These are phyloP conservation scores for Darevskia nairensis DNA, from an alignment of 2,797 vertebrate species.

Conservation along the genomic window DNA sequence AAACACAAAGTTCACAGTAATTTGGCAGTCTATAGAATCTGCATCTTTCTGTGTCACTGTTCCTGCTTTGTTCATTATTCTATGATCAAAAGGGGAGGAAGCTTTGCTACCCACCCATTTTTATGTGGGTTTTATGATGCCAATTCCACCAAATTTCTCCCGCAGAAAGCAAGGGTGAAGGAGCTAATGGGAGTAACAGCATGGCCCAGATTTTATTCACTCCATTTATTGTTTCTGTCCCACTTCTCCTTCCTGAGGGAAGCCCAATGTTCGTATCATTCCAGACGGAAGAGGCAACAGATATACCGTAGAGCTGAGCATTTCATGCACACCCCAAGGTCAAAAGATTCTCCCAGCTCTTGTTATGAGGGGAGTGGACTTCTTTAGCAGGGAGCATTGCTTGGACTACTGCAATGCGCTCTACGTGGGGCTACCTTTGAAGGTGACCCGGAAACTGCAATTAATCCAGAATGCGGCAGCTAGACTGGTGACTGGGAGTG, in stretches of 20 bases:
- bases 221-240: too few species aligned
- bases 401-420: too few species aligned
- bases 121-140: constrained; percentile 18
- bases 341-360: background rate
- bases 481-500: too few species aligned
- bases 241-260: too few species aligned
- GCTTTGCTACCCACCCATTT: background rate
- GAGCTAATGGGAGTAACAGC: background rate
- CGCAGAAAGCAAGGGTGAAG: constrained; percentile 26
- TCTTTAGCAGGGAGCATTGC: too few species aligned
- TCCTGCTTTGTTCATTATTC: constrained; percentile 36
- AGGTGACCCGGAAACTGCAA: too few species aligned
- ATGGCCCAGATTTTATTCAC: background rate
- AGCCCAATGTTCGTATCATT: too few species aligned
- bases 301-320: too few species aligned
- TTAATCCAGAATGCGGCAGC: too few species aligned
- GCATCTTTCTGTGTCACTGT: constrained; percentile 24
- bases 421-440: too few species aligned
- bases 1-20: constrained; percentile 35
- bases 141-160: constrained; percentile 53
- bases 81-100: constrained; percentile 52
- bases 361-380: background rate
- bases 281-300: too few species aligned
- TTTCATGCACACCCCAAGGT: background rate
- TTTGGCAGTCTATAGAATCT: constrained; percentile 55